Evolutionary conservation across 2,113 vertebrate species (phyloP), one percentile per base, ranked within the genome.

Genomic region (Leuciscus idus): DNA sequence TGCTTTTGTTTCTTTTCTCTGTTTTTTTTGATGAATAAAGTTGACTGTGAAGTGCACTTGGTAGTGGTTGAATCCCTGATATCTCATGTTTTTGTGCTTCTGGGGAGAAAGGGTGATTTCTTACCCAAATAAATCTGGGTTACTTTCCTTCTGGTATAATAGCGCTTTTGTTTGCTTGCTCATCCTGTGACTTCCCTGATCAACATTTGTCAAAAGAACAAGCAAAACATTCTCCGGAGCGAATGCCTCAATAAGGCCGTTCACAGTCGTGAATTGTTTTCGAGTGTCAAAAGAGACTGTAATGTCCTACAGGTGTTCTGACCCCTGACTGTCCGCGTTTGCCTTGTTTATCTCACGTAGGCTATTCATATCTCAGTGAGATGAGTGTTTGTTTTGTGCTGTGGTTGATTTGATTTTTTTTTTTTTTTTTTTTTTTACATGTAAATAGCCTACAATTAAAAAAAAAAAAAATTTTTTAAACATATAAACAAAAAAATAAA

Each of bases 161-260:
- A 28, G 36, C 4, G 36, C 88, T 87, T 88, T 84, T 92, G 91
- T 92, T 85, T 82, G n/a, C 23, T 36, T 46, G 64, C 52, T 59
- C 57, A 70, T 84, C 90, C 86, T 90, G 90, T 92, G 91, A 92
- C 89, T 83, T 78, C 83, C n/a, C 68, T 59, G 59, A 61, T 73
- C 68, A 74, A 36, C 52, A 46, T 90, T 92, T 86, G 78, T 90
- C 87, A 86, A 19, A 79, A 75, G 85, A 90, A 91, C 90, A 92
- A 92, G 88, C 75, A 72, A 52, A 77, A 87, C 87, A 87, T 64
- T 90, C 88, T 75, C 55, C 89, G 79, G 80, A 59, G 61, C 86
- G 84, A 78, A 86, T 48, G 77, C 78, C n/a, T 79, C 85, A 43
- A 73, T 85, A 64, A 83, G 86, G 7, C 68, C n/a, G 70, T 21